Evolutionary conservation across 2,797 vertebrate genomes (phyloP), one percentile per base, ranked within the genome.

Genomic region (Alcedo quadribrachys): DNA sequence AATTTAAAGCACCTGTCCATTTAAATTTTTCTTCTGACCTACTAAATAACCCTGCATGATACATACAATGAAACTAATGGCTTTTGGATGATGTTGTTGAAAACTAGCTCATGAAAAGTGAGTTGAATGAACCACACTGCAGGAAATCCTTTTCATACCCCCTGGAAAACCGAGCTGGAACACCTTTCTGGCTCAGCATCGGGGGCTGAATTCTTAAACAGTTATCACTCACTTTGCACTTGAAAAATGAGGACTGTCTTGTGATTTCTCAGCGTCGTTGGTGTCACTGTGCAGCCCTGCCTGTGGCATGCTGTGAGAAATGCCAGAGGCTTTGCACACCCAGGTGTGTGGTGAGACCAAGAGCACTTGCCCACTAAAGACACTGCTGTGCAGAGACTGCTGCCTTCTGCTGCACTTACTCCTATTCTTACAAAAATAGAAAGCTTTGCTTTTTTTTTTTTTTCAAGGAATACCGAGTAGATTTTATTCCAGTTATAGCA

Each of bases 1-100:
- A 95, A 96, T 96, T 96, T 96, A 96, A 96, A 95, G 95, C 96
- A 96, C 96, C 90, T 95, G 94, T 92, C 93, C 84, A 85, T 95
- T 96, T 95, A 85, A 51, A 85, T 96, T 90, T 93, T 94, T 84
- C 73, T 93, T 85, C 81, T 93, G 92, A 94, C 92, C 84, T 81
- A 92, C 96, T 95, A 94, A 96, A 95, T 95, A 96, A 94, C 81
- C 37, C 84, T 85, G 73, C 69, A 57, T 90, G 93, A 96, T 95
- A 93, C 94, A 76, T 87, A 87, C 88, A 94, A 87, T 85, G 92
- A 96, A 94, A 94, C 81, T 94, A 96, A 96, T 94, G 93, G 94
- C 86, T 96, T 96, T 94, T 95, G 92, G 95, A 94, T 94, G 93
- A 90, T 76, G 90, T 81, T 95, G 96, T 92, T 96, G 96, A 96